These are phyloP conservation scores for Macrocentrus cingulum DNA, from an alignment of 1,140 invertebrate genomes.

Conservation along the genomic window DNA sequence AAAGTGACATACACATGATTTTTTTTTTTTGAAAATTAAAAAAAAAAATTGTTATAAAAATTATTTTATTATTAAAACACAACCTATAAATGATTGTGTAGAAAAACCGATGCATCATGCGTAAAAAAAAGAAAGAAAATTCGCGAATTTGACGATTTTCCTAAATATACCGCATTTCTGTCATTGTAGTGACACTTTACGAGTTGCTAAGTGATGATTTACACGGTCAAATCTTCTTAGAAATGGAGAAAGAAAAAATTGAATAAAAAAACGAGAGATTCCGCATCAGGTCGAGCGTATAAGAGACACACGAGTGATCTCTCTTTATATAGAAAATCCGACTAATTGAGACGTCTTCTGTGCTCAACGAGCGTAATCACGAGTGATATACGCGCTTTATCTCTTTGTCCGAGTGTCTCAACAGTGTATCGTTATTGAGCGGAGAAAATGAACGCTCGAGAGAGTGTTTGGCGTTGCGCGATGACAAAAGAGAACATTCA, in stretches of 20 bases:
- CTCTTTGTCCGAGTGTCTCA: conserved; percentile 1
- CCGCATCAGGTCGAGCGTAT: neutral
- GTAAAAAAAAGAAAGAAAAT: neutral
- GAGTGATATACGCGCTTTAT: conserved; percentile 16
- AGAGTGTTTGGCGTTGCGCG: neutral
- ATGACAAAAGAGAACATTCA: conserved; percentile 1
- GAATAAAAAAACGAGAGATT: neutral
- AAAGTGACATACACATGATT: no score
- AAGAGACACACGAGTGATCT: conserved; percentile 5
- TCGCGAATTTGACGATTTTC: neutral
- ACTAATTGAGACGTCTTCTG: conserved; percentile 38
- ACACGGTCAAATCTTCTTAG: neutral
- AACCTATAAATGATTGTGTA: no score
- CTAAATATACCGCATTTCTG: no score
- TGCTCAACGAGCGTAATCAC: conserved; percentile 11
- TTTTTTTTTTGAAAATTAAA: no score
- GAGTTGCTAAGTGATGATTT: neutral
- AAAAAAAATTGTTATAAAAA: no score
- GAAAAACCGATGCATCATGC: no score
- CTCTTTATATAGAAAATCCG: conserved; percentile 26
- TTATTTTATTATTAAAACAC: no score
- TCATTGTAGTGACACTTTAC: neutral
- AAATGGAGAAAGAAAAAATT: neutral
- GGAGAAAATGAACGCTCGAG: neutral
- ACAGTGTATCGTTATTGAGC: neutral